Conservation (phyloP, 2,888 invertebrate species). For the Xestia ashworthii region DNA sequence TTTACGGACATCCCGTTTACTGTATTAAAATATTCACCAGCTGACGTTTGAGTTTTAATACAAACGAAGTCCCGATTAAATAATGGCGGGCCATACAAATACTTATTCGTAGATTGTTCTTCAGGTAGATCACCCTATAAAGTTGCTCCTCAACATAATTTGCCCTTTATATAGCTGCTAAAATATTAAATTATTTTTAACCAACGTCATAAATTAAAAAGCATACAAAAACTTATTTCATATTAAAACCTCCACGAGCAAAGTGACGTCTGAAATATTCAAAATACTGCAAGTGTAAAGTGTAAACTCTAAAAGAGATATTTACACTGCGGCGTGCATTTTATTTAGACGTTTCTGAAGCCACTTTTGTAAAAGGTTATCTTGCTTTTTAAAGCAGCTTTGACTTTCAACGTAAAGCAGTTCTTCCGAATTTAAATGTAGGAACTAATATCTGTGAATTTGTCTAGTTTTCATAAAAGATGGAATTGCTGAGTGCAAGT, state of each 20-base stretch:
- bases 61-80: constrained; percentile 19
- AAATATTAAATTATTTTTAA: constrained; percentile 2
- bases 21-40: constrained; percentile 43
- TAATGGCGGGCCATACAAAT: neutral
- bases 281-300: constrained; percentile 2
- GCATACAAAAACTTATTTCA: constrained; percentile 5
- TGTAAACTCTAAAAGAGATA: neutral
- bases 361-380: neutral
- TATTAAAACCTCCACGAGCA: neutral
- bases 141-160: neutral
- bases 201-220: neutral
- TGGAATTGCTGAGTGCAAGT: constrained; percentile 21
- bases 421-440: constrained; percentile 11
- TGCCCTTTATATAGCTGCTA: neutral
- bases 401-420: constrained; percentile 20
- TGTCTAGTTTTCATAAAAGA: constrained; percentile 27
- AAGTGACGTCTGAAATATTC: constrained; percentile 16
- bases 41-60: constrained; percentile 29
- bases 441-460: constrained; percentile 30
- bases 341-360: neutral
- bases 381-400: constrained; percentile 21
- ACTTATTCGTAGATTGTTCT: neutral
- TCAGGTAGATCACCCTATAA: neutral
- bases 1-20: constrained; percentile 43
- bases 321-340: neutral